Evolutionary conservation across 2,113 vertebrate genomes (phyloP), one percentile per base, ranked within the genome.

Genomic region (Alligator sinensis): DNA sequence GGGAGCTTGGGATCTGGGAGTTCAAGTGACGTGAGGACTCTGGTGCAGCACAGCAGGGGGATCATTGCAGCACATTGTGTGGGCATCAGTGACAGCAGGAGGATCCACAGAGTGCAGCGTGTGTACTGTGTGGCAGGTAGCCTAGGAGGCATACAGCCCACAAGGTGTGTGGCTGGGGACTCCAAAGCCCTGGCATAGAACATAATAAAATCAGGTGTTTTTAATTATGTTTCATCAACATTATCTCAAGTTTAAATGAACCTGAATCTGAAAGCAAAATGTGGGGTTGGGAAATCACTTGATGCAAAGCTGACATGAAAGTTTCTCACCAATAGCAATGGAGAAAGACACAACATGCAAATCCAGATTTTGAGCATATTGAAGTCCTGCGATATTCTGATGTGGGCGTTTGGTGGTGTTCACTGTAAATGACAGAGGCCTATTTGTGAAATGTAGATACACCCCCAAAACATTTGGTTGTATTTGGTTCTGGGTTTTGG

Each of bases 251-350:
- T 68, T 79, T 15, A 54, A 68, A 24, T 21, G 15, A 80, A 25
- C 76, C 21, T 11, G 21, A 86, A 3, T 47, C 47, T 60, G 59
- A n/a, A 60, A 21, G 59, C 38, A 60, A 85, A 68, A 80, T 6
- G 4, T 22, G 47, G 78, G 12, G 30, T 78, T 34, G 28, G 63
- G 21, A 84, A 83, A 88, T 25, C 13, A 59, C 18, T 59, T 30
- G 12, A 28, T 60, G 77, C 17, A 34, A 62, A 64, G 22, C 2
- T 0, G 2, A 12, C 7, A 5, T 1, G 6, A 0, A 3, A 79
- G 34, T 74, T 93, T 79, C 21, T 82, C 47, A 2, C 3, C 0
- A 8, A 1, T 58, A 79, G 30, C 4, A n/a, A 11, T 10, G 17
- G 28, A 57, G 27, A 55, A 91, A 61, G 16, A 3, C 18, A 54